Evolutionary conservation across 1,140 invertebrate genomes (phyloP), one percentile per base, ranked within the genome.

Genomic region (Formica selysi): DNA sequence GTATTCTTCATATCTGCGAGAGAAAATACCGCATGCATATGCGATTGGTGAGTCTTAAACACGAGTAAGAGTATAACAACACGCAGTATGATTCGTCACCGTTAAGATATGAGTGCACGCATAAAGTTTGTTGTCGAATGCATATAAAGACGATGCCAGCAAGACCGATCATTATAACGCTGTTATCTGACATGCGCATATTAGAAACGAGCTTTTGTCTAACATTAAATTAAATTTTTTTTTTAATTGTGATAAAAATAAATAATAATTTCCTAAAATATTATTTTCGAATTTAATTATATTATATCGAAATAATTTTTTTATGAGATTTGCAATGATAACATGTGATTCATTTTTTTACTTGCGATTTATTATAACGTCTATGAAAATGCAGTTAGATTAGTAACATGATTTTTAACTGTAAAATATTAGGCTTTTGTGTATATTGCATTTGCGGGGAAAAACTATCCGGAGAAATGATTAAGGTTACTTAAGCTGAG

Each of bases 1-100:
- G 22, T 38, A 51, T 54, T 51, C 48, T 19, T 51, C 16, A 6
- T 22, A 38, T 36, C 41, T 62, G 6, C 22, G 13, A 54, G 22
- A 36, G 16, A 22, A 71, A 3, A 44, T 44, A 11, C 29, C 19
- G n/a, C 7, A 26, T 41, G 44, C 11, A 22, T 86, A 80, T 81
- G 68, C 62, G 70, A 26, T 22, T 32, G 6, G 44, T 13, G 51
- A 57, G 79, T 36, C 78, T 73, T 64, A 11, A 26, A 26, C 22
- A 29, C 1, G 13, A 22, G 11, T 62, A 29, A 11, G n/a, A 54
- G 51, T 59, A 59, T 16, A 36, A 7, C 1, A 22, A 38, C 65
- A 51, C 4, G 48, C 48, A 51, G 38, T 19, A 7, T 32, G 65
- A 85, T 78, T 87, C 48, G 81, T 87, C 68, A 86, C 64, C 73